phyloP scores from a whole-genome alignment of 1,140 invertebrate genomes.

The Drosophila watanabei region DNA sequence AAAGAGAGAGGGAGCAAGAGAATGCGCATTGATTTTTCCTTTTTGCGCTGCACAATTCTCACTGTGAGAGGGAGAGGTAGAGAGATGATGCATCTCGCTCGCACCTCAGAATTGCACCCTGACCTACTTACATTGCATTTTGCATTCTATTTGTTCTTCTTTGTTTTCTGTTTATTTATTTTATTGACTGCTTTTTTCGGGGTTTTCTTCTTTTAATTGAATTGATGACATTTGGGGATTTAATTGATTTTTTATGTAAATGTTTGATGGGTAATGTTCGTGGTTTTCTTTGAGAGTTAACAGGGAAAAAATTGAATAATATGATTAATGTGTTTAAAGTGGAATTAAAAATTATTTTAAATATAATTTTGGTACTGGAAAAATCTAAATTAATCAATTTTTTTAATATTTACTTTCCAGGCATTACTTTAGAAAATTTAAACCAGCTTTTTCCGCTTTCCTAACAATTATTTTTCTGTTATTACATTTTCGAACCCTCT shows the following conservation, averaged over 20 bases:
- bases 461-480: background rate
- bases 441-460: too few species aligned
- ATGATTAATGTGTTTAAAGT: background rate
- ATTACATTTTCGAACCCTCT: background rate
- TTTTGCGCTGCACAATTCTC: slow-evolving; percentile 50
- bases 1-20: slow-evolving; percentile 14
- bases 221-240: slow-evolving; percentile 14
- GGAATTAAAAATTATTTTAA: background rate
- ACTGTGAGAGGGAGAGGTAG: too few species aligned
- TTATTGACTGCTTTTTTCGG: slow-evolving; percentile 14
- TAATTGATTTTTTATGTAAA: slow-evolving; percentile 19
- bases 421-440: too few species aligned
- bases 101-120: slow-evolving; percentile 65
- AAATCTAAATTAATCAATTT: too few species aligned
- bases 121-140: slow-evolving; percentile 78
- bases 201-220: slow-evolving; percentile 29
- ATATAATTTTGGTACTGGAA: background rate
- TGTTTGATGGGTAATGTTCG: background rate
- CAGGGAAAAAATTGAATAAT: background rate
- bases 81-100: slow-evolving; percentile 5
- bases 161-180: slow-evolving; percentile 52
- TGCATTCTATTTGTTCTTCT: slow-evolving; percentile 28
- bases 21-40: slow-evolving; percentile 68
- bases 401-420: too few species aligned
- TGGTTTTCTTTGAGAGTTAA: background rate